These are phyloP conservation scores for Canis aureus DNA, from an alignment of 2,113 vertebrate genomes.

Conservation along the genomic window DNA sequence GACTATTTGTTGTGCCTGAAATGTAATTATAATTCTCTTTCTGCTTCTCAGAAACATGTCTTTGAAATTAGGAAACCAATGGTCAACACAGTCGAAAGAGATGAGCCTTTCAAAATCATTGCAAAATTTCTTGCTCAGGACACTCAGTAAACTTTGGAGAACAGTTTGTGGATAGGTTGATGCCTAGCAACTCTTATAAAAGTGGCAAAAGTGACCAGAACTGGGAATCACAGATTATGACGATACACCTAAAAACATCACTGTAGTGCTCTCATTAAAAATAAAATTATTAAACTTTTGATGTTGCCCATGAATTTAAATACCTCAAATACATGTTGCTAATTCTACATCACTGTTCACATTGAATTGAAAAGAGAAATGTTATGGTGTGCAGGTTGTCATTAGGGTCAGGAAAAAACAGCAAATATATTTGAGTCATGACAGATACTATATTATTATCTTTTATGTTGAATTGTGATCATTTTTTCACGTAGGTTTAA, in stretches of 20 bases:
- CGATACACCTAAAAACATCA: not conserved
- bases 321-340: not conserved
- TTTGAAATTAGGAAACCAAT: conserved; percentile 43
- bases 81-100: not conserved
- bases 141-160: conserved; percentile 15
- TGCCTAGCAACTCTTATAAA: not conserved
- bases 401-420: not conserved
- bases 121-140: not conserved
- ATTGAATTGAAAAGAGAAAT: not conserved
- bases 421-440: not conserved
- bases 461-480: not conserved
- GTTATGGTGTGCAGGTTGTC: not conserved
- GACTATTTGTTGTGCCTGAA: not conserved
- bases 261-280: not conserved
- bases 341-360: not conserved
- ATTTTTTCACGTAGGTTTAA: not conserved
- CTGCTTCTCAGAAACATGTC: not conserved
- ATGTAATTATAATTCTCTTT: not conserved
- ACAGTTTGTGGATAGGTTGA: not conserved
- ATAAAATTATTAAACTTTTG: not conserved
- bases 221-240: not conserved
- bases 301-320: not conserved
- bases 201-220: conserved; percentile 11
- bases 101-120: not conserved
- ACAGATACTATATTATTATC: not conserved